Conservation (phyloP, 2,797 vertebrate species). For the Hippoglossus hippoglossus region DNA sequence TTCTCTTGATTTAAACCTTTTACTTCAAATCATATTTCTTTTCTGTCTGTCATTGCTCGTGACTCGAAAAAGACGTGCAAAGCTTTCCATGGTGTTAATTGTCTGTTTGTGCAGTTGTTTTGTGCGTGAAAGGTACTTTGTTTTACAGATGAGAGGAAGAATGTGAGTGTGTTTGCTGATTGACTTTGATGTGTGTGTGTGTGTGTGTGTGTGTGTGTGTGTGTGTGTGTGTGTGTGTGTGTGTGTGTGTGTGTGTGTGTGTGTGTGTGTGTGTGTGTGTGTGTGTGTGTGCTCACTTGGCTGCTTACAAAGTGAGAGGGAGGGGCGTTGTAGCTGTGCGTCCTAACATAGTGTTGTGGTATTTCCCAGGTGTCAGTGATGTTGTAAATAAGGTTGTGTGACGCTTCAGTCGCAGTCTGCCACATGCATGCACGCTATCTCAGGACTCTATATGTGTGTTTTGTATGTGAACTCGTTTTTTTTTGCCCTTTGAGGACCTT, state of each 20-base stretch:
- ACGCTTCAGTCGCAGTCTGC: slow-evolving; percentile 51
- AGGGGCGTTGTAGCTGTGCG: slow-evolving; percentile 38
- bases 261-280: slow-evolving; percentile 22
- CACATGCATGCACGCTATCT: slow-evolving; percentile 6
- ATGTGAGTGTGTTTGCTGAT: slow-evolving; percentile 23
- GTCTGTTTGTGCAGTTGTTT: slow-evolving; percentile 1
- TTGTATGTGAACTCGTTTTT: neutral
- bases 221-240: slow-evolving; percentile 26
- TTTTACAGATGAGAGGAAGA: slow-evolving; percentile 25
- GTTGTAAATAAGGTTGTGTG: slow-evolving; percentile 71
- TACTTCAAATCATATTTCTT: no score
- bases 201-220: slow-evolving; percentile 40
- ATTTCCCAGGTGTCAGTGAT: slow-evolving; percentile 78
- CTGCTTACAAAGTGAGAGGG: slow-evolving; percentile 38
- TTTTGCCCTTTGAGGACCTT: neutral
- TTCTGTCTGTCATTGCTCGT: neutral
- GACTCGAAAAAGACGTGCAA: neutral
- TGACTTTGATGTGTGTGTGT: slow-evolving; percentile 41
- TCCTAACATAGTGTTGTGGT: slow-evolving; percentile 78
- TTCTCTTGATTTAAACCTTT: neutral
- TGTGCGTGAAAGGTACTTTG: slow-evolving; percentile 14
- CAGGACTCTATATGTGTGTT: slow-evolving; percentile 8
- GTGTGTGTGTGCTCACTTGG: slow-evolving; percentile 41
- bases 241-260: slow-evolving; percentile 41
- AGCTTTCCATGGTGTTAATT: neutral